Base-by-base conservation (phyloP, 2,113 vertebrate genomes). In the Mustela lutreola region DNA sequence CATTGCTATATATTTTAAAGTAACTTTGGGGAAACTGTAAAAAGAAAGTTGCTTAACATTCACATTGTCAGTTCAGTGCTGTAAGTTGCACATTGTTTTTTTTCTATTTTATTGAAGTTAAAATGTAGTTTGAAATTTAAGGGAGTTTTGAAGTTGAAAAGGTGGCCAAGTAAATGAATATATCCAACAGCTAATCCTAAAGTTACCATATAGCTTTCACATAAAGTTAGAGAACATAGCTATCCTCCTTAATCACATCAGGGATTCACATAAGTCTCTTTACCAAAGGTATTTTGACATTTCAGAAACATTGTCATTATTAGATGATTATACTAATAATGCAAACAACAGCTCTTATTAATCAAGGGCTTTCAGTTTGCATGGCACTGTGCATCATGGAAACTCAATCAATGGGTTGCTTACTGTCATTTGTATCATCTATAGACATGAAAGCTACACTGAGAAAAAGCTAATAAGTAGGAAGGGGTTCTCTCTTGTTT, bases 1-100 rank as follows among this genome's bases (percentile, higher is more conserved):
- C 97, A 71, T 92, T 97, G 19, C 39, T 93, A 96, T 26, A 5
- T 60, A 96, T 81, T 76, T 82, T 71, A 71, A 97, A 96, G 89
- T 84, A 81, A 58, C 88, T 45, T 92, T 96, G 33, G 56, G 42
- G 65, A 58, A 45, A 56, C 2, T 80, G 58, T 71, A 86, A 24
- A 62, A 86, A 81, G 93, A 76, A n/a, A 62, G 6, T 56, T 83
- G 0, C 14, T 80, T 45, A 81, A 75, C 1, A 19, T 0, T 33
- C 53, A 89, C 31, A 31, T 60, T 93, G 39, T 28, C 42, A 70
- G 11, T 4, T 84, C 5, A 60, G 31, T 0, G 0, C 75, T 11
- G 4, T 89, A 95, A 81, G 12, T n/a, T 85, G 11, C 4, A 71
- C 22, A 11, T 81, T 67, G 12, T 36, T 86, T 97, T 96, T 96